Percentiles rank a stretch among this genome's conserved stretches.
Evolutionary conservation across 2,113 vertebrate species (phyloP).

Genomic region (Clupea harengus): DNA sequence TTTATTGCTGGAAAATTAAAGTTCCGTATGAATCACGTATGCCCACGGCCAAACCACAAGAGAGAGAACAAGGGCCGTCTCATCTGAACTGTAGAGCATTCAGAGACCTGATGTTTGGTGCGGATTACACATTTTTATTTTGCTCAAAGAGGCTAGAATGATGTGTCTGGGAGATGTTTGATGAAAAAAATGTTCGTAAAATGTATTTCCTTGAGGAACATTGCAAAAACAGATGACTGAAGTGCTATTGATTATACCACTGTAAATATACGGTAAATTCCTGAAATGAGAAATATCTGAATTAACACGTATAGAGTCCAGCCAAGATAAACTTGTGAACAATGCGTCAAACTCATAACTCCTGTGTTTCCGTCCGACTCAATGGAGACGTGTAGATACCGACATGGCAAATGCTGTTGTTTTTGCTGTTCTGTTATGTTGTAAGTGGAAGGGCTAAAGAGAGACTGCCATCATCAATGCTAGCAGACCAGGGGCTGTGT

Average conservation of each 20-base stretch:
- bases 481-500: constrained; percentile 4
- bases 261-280: constrained; percentile 26
- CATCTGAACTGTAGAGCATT: background rate
- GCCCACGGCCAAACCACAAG: background rate
- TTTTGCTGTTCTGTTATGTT: constrained; percentile 22
- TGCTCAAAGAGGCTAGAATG: constrained; percentile 48
- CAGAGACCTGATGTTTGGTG: background rate
- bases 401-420: constrained; percentile 10
- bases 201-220: constrained; percentile 15
- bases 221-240: constrained; percentile 19
- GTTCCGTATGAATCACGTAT: constrained; percentile 36
- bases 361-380: background rate
- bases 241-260: constrained; percentile 23
- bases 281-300: constrained; percentile 17
- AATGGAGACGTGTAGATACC: constrained; percentile 9
- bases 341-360: background rate
- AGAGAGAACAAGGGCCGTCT: background rate
- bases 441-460: background rate
- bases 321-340: background rate
- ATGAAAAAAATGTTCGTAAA: constrained; percentile 8
- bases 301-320: background rate
- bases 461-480: background rate
- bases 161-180: constrained; percentile 6
- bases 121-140: constrained; percentile 30
- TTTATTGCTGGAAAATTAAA: constrained; percentile 49